These are phyloP conservation scores for Siphamia tubifer DNA, from an alignment of 2,113 vertebrate genomes.

Conservation along the genomic window DNA sequence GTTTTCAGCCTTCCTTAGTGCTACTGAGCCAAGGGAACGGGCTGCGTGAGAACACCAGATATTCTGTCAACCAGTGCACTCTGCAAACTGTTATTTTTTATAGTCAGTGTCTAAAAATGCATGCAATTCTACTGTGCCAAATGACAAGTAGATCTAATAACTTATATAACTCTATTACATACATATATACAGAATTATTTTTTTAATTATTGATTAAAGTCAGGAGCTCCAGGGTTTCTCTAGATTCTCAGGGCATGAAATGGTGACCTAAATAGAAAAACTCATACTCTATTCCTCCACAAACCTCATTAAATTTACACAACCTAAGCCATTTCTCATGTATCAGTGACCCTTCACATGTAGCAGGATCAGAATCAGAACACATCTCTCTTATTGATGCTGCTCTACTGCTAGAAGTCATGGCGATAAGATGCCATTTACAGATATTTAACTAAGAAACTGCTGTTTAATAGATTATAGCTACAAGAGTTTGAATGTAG, in stretches of 20 bases:
- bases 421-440: too few species aligned
- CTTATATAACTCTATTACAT: not conserved
- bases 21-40: conserved; percentile 94
- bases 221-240: not conserved
- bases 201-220: conserved; percentile 5
- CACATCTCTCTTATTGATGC: too few species aligned
- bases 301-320: not conserved
- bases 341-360: not conserved
- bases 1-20: conserved; percentile 93
- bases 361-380: too few species aligned
- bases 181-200: not conserved
- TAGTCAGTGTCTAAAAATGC: too few species aligned
- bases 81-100: not conserved
- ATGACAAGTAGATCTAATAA: not conserved
- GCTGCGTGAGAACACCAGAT: conserved; percentile 67
- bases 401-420: too few species aligned
- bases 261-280: not conserved
- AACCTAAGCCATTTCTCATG: not conserved
- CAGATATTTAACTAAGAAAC: too few species aligned
- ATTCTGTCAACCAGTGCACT: not conserved
- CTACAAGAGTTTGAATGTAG: too few species aligned
- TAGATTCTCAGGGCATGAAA: not conserved
- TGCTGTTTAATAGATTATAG: too few species aligned
- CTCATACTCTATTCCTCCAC: not conserved
- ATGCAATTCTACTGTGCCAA: not conserved